A percentile compares a stretch with the other conserved stretches of the same genome.
Conservation (phyloP, 2,797 vertebrate genomes). For the Anomalospiza imberbis region DNA sequence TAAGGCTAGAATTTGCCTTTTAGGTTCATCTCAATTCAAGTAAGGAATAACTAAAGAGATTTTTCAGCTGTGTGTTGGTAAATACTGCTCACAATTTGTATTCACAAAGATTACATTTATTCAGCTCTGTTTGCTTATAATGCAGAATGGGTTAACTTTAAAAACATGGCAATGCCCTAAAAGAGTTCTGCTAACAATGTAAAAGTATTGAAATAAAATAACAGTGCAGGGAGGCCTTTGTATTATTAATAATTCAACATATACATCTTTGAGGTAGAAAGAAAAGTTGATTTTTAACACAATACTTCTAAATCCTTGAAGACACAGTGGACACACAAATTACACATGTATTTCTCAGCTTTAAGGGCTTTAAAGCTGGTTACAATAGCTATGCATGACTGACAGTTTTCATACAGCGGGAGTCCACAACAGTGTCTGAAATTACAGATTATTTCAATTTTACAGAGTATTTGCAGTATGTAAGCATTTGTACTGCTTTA, state of each 20-base stretch:
- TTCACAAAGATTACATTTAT: neutral
- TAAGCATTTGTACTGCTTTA: neutral
- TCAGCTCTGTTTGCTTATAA: slow-evolving; percentile 7
- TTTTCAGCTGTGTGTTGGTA: neutral
- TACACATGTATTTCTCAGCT: neutral
- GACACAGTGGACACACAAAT: neutral
- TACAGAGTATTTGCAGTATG: neutral
- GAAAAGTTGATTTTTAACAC: neutral
- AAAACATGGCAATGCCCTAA: neutral
- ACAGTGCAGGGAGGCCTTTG: neutral
- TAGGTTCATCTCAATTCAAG: neutral
- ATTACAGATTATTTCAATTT: neutral
- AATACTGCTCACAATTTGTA: neutral
- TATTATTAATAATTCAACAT: slow-evolving; percentile 30
- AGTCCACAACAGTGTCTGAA: neutral
- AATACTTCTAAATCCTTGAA: neutral
- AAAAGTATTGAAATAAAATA: slow-evolving; percentile 25
- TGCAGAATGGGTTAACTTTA: neutral
- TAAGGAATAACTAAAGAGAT: neutral
- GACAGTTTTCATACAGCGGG: neutral
- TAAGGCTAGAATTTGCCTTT: neutral
- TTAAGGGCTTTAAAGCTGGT: neutral
- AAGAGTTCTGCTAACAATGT: neutral
- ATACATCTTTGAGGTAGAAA: neutral
- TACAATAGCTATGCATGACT: neutral